Evolutionary conservation across 2,888 invertebrate species (phyloP).

Genomic region (Julus scanicus): DNA sequence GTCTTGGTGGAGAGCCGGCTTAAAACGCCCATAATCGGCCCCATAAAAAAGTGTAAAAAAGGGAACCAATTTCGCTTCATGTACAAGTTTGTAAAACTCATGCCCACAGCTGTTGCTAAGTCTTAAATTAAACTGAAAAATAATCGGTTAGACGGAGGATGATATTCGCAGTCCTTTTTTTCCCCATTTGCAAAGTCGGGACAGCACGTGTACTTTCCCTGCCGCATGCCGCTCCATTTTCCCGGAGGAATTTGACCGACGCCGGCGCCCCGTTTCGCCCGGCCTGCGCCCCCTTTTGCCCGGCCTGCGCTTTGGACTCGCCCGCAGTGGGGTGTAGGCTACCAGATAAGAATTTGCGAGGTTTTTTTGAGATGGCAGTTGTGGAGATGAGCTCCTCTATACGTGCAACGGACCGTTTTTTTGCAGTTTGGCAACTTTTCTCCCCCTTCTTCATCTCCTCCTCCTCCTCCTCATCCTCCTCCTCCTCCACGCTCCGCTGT

Average conservation of each 20-base stretch:
- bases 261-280: neutral
- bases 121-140: neutral
- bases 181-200: neutral
- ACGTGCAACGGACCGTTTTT: neutral
- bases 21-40: neutral
- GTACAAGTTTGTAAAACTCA: no score
- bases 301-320: neutral
- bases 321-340: neutral
- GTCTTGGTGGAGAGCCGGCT: no score
- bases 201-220: neutral
- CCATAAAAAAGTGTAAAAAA: neutral
- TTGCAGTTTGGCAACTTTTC: slow-evolving; percentile 34
- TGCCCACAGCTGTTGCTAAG: neutral
- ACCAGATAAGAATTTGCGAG: neutral
- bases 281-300: neutral
- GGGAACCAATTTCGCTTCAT: no score
- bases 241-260: neutral
- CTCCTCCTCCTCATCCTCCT: no score
- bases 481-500: neutral
- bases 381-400: neutral
- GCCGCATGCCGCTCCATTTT: neutral
- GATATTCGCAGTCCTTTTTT: neutral
- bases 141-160: neutral
- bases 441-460: neutral
- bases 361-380: slow-evolving; percentile 1